phyloP scores from a whole-genome alignment of 2,888 invertebrate genomes.

The Melieria omissa region DNA sequence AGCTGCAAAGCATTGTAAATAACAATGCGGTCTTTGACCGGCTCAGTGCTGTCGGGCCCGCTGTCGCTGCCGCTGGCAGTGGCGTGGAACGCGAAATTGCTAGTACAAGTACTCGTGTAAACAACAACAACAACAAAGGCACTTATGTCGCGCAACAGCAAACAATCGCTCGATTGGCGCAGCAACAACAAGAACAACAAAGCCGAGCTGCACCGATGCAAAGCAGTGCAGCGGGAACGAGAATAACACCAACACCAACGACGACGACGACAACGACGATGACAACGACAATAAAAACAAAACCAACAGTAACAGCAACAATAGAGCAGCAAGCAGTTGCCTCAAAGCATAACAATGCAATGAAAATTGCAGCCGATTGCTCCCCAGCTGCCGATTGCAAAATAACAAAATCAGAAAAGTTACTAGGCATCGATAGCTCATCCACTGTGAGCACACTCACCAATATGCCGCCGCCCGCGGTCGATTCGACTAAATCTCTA shows the following conservation, averaged over 20 bases:
- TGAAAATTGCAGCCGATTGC: too few species aligned
- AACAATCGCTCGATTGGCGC: background rate
- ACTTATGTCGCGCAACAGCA: too few species aligned
- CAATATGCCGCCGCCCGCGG: too few species aligned
- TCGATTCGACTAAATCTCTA: too few species aligned
- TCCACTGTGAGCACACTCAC: too few species aligned
- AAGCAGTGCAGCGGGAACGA: background rate
- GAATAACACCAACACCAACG: background rate
- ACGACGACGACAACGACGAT: background rate
- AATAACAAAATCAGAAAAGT: too few species aligned
- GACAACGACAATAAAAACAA: slow-evolving; percentile 1
- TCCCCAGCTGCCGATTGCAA: too few species aligned
- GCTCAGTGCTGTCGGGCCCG: background rate
- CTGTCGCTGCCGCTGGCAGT: background rate
- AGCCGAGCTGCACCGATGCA: background rate
- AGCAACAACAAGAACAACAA: slow-evolving; percentile 13
- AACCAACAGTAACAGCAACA: slow-evolving; percentile 14
- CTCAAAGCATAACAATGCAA: background rate
- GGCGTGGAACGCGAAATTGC: background rate
- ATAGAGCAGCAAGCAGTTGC: slow-evolving; percentile 6
- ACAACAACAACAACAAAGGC: background rate
- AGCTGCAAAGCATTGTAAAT: background rate
- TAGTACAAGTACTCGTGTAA: background rate
- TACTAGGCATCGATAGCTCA: too few species aligned
- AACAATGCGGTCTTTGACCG: background rate